Percentiles rank a stretch among this genome's conserved stretches.
phyloP scores from a whole-genome alignment of 1,140 invertebrate species.

The Drosophila sturtevanti region DNA sequence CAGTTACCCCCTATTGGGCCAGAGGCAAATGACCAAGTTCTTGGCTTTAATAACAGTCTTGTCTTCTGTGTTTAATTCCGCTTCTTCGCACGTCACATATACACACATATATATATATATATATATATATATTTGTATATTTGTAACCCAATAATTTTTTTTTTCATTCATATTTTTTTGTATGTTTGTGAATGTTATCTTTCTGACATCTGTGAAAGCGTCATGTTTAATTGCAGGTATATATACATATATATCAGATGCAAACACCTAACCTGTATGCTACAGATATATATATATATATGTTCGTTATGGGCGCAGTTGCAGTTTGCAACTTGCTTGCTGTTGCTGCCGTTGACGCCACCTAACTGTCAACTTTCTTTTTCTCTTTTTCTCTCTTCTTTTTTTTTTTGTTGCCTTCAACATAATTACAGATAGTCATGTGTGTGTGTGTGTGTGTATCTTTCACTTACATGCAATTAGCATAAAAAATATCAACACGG shows the following conservation, averaged over 20 bases:
- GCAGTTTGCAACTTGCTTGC: conserved; percentile 75
- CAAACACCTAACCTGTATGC: conserved; percentile 60
- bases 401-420: conserved; percentile 3
- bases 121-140: conserved; percentile 11
- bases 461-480: conserved; percentile 78
- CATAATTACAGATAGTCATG: conserved; percentile 58
- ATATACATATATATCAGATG: conserved; percentile 53
- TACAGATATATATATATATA: conserved; percentile 43
- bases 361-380: conserved; percentile 80
- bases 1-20: conserved; percentile 12
- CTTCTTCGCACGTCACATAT: conserved; percentile 54
- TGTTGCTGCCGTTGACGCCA: conserved; percentile 66
- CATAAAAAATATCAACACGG: conserved; percentile 77
- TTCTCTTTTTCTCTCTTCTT: conserved; percentile 28
- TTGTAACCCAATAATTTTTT: conserved; percentile 51
- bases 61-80: neutral
- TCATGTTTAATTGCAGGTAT: conserved; percentile 70
- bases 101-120: neutral
- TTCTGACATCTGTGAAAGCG: conserved; percentile 44
- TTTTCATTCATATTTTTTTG: conserved; percentile 19
- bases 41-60: conserved; percentile 4
- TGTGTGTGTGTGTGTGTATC: conserved; percentile 32
- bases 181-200: conserved; percentile 27
- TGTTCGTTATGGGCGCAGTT: conserved; percentile 55
- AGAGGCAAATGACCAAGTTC: neutral